These are phyloP conservation scores for Cavia aperea DNA, from an alignment of 2,113 vertebrate species.

Conservation along the genomic window DNA sequence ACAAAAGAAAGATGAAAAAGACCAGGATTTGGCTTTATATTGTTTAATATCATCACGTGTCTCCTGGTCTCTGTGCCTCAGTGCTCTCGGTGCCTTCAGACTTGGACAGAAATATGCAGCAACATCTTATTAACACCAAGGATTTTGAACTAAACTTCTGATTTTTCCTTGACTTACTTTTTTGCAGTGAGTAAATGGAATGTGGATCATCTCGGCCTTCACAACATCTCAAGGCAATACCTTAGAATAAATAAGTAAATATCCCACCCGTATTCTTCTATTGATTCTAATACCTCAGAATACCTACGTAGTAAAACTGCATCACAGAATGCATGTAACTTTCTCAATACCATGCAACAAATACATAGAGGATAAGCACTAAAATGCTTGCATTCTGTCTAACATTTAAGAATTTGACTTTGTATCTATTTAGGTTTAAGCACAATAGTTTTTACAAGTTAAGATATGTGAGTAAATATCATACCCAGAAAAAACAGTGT, in stretches of 20 bases:
- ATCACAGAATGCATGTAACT: not conserved
- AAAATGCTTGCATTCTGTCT: not conserved
- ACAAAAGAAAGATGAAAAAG: not conserved
- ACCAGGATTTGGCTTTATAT: not conserved
- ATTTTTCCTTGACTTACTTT: not conserved
- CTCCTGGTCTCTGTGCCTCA: not conserved
- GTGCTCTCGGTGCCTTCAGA: not conserved
- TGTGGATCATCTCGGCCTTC: not conserved
- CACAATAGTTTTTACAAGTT: not conserved
- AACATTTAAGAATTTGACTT: not conserved
- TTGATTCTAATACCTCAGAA: not conserved
- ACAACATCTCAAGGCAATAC: not conserved
- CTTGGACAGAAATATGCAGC: too few species aligned
- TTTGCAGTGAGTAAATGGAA: not conserved
- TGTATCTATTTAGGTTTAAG: not conserved
- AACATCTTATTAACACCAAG: not conserved
- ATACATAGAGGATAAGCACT: not conserved
- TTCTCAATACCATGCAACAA: not conserved
- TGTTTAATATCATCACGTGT: not conserved
- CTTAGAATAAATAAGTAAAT: not conserved
- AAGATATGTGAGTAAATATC: not conserved
- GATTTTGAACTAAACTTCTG: not conserved
- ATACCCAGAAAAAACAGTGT: not conserved
- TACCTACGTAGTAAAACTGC: not conserved
- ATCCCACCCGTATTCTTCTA: not conserved